Percentiles rank a stretch among this genome's conserved stretches.
Conservation (phyloP, 2,888 invertebrate species). For the Balanococcus diminutus region DNA sequence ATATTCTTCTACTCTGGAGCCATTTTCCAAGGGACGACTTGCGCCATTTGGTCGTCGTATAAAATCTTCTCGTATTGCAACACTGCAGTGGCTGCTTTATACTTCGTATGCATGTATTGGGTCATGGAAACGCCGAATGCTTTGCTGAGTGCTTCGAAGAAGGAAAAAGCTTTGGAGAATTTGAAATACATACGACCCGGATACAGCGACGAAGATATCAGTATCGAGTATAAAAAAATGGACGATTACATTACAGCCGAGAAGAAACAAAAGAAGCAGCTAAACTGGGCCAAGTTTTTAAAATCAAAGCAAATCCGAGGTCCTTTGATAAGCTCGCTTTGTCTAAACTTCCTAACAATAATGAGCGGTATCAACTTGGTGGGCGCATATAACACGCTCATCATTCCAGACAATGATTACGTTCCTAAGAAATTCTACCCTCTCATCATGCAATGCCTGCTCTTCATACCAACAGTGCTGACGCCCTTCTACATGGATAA, state of each 20-base stretch:
- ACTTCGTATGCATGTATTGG: conserved; percentile 20
- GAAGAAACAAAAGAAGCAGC: background rate
- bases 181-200: conserved; percentile 9
- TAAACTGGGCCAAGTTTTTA: conserved; percentile 29
- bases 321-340: background rate
- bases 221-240: conserved; percentile 16
- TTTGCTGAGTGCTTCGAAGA: background rate
- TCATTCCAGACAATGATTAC: conserved; percentile 32
- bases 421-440: conserved; percentile 37
- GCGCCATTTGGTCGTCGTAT: conserved; percentile 22
- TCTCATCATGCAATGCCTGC: background rate
- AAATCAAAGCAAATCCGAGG: background rate
- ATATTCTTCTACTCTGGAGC: background rate
- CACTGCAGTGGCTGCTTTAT: background rate
- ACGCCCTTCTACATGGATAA: conserved; percentile 24
- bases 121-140: conserved; percentile 36
- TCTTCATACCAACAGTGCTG: background rate
- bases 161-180: background rate
- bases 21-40: background rate
- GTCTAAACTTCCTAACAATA: conserved; percentile 6
- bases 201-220: background rate
- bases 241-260: conserved; percentile 25
- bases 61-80: background rate
- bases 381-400: background rate
- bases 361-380: conserved; percentile 22